Conservation (phyloP, 2,888 invertebrate species). For the Hirtodrosophila cameraria region DNA sequence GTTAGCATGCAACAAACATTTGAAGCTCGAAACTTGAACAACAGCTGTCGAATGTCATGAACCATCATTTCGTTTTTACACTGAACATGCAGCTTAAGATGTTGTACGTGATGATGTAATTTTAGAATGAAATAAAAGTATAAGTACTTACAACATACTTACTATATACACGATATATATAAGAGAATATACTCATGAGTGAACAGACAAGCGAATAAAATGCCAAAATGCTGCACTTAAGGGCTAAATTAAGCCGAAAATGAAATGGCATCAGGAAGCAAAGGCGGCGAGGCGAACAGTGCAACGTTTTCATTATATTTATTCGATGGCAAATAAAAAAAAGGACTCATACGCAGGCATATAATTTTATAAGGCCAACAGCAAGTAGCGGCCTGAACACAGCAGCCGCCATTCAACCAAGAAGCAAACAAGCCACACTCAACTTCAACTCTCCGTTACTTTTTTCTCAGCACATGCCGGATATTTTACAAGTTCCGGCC, state of each 20-base stretch:
- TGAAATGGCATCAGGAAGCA: constrained; percentile 40
- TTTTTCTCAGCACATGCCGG: constrained; percentile 55
- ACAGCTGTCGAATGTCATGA: constrained; percentile 18
- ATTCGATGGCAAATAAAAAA: constrained; percentile 45
- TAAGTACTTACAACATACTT: constrained; percentile 1
- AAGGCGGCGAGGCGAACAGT: constrained; percentile 13
- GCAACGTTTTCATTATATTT: constrained; percentile 61
- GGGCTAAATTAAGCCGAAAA: constrained; percentile 59
- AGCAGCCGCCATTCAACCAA: constrained; percentile 6
- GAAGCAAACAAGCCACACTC: constrained; percentile 20
- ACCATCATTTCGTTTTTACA: constrained; percentile 7
- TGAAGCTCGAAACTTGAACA: constrained; percentile 20
- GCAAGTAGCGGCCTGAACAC: constrained; percentile 5
- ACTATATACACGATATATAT: constrained; percentile 3
- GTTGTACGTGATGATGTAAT: constrained; percentile 37
- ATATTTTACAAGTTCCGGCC: constrained; percentile 74
- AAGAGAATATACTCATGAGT: constrained; percentile 15
- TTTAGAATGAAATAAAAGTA: neutral
- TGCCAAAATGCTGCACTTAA: constrained; percentile 55
- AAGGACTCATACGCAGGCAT: constrained; percentile 38
- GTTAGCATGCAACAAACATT: constrained; percentile 19
- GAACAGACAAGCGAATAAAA: constrained; percentile 43
- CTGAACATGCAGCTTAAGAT: constrained; percentile 10
- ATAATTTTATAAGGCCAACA: constrained; percentile 55
- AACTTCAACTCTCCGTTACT: constrained; percentile 50